phyloP scores from a whole-genome alignment of 37 sponge, comb jelly and placozoan genomes.

The Agelas oroides region DNA sequence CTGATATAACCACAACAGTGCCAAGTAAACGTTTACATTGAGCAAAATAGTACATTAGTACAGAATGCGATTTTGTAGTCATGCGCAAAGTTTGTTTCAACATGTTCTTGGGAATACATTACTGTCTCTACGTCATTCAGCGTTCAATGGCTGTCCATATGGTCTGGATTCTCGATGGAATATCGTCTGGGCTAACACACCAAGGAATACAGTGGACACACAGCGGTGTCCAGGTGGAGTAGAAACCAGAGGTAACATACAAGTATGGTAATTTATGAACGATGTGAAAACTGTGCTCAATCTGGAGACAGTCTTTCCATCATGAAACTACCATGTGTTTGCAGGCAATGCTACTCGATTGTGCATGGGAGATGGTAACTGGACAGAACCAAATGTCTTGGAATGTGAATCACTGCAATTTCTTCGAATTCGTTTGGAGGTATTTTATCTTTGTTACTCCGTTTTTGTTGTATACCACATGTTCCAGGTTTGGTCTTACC shows the following conservation, averaged over 20 bases:
- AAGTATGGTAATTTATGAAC: no score
- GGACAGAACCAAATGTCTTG: conserved; percentile 19
- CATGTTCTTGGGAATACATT: no score
- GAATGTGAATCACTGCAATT: neutral
- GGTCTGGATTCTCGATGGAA: conserved; percentile 14
- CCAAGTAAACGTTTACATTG: neutral
- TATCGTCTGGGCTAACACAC: conserved; percentile 62
- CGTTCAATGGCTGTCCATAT: conserved; percentile 48
- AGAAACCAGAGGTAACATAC: conserved; percentile 5
- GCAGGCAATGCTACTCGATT: conserved; percentile 23
- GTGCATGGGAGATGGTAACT: conserved; percentile 7
- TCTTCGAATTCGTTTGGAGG: neutral
- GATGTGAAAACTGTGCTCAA: no score
- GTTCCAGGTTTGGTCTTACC: no score
- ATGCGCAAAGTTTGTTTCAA: no score
- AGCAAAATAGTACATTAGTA: no score
- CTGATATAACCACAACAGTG: neutral
- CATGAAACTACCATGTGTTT: no score
- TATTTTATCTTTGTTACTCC: no score
- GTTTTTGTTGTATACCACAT: no score
- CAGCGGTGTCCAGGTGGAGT: conserved; percentile 53
- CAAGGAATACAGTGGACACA: conserved; percentile 3
- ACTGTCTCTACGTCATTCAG: no score
- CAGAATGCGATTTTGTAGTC: no score
- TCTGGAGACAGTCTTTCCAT: no score